Evolutionary conservation across 2,113 vertebrate species (phyloP).

Genomic region (Amazona guildingii): DNA sequence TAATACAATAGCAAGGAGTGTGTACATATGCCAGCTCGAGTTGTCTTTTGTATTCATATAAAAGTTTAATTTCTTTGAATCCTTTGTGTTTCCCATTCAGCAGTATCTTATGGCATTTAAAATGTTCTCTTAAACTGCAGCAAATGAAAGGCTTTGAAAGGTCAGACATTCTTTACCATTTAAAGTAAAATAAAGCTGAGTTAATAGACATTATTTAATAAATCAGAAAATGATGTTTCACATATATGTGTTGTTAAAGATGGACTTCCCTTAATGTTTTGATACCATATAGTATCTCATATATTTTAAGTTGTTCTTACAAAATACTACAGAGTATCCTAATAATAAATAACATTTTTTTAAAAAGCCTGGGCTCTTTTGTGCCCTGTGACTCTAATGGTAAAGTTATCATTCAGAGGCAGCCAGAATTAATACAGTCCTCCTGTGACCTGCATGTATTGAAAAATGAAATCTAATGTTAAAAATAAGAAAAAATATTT

Average conservation of each 20-base stretch:
- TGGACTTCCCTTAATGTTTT: background rate
- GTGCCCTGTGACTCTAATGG: background rate
- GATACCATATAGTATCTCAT: background rate
- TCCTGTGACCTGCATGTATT: background rate
- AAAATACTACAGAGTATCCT: background rate
- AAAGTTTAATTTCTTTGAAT: slow-evolving; percentile 73
- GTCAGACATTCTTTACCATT: slow-evolving; percentile 65
- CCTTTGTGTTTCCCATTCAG: slow-evolving; percentile 56
- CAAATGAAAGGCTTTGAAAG: slow-evolving; percentile 64
- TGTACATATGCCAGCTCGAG: background rate
- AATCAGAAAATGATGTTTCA: slow-evolving; percentile 54
- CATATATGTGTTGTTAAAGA: slow-evolving; percentile 15
- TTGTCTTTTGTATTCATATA: slow-evolving; percentile 54
- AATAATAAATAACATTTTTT: background rate
- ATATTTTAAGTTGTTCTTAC: background rate
- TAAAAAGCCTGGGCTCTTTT: background rate
- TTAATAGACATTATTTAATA: slow-evolving; percentile 63
- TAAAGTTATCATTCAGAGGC: background rate
- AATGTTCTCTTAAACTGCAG: slow-evolving; percentile 60
- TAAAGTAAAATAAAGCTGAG: slow-evolving; percentile 52
- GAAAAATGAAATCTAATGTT: background rate
- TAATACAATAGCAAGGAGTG: slow-evolving; percentile 47
- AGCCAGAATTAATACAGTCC: background rate
- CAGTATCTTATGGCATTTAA: slow-evolving; percentile 69
- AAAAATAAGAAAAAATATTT: slow-evolving; percentile 1